Base-by-base conservation (phyloP, 2,797 vertebrate genomes). In the Melanotaenia pygmaea region DNA sequence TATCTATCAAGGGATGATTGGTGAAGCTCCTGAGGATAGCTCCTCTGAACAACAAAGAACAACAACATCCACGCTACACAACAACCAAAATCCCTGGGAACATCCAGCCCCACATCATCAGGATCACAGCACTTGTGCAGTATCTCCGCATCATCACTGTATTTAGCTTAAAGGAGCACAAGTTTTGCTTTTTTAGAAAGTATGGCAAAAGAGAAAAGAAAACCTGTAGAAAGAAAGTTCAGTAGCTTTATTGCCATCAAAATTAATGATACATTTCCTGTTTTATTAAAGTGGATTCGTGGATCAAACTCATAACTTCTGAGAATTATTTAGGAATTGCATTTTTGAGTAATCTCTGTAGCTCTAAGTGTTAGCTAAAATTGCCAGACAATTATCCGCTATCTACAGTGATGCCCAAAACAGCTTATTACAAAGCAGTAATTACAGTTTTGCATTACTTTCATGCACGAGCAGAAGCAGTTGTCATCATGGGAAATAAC, bases 11-110 rank as follows among this genome's bases (percentile, higher is more conserved):
- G 88, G 87, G 88, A 89, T 64, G 64, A 67, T 56, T 43, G 35
- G 67, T 37, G 66, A 61, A 70, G 71, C 81, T 81, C 86, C 35
- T 40, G 53, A 86, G 89, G 85, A 82, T 62, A 24, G 12, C 32
- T 76, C 72, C 77, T 65, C 78, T 59, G 24, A 54, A 65, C 67
- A 76, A 80, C 57, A 64, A 75, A 76, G 81, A 85, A 87, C 67
- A 90, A 91, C 87, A 91, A 90, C 83, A 84, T 75, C 83, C 66
- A 80, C 34, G 45, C 58, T 64, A 24, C 70, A 74, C 75, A 88
- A 86, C 88, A 89, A 86, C 73, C 43, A 45, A 65, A 79, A 64
- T 74, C 84, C 86, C 85, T 34, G 62, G 87, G 62, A 83, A 57
- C 73, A 67, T 43, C n/a, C 51, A 74, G 74, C 64, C 60, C 45